Base-by-base conservation (phyloP, 2,888 invertebrate genomes). In the Alsophila aescularia region DNA sequence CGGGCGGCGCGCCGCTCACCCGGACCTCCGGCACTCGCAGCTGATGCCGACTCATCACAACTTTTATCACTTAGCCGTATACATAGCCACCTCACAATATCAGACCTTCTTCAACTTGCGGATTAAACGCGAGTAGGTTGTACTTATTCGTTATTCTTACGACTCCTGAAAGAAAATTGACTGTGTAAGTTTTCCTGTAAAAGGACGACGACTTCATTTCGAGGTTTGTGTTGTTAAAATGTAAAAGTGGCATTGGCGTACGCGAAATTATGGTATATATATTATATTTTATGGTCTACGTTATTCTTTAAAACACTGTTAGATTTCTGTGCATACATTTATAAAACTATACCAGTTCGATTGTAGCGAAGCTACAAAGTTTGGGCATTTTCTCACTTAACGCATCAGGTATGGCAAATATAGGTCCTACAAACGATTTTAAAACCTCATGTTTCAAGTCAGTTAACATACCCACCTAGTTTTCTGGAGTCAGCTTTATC, bases 11-110 rank as follows among this genome's bases (percentile, higher is more conserved):
- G 42, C 93, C 93, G 63, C 90, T 88, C 78, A 94, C 93, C 83
- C 95, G 93, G 79, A 95, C 81, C 92, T 95, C 95, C 69, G 95
- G 95, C 64, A 95, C 94, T 68, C 94, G 93, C 67, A 95, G 90
- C 76, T 92, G 92, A 75, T 92, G 78, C 27, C 84, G 89, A 81
- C 92, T 93, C 92, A 92, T 93, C 69, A 65, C 73, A 67, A 73
- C 66, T 93, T 95, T 95, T 53, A 37, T 69, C 61, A 64, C 59
- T 66, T 50, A 47, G 49, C 44, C 50, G 55, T 27, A 21, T 58
- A 60, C 62, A 62, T 62, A 51, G 40, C 51, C 43, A 51, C 49
- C 16, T 48, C 12, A 12, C 42, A 35, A 39, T 24, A 21, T 43
- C 13, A 34, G 6, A 42, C 42, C 16, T 31, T 15, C 12, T 37